Conservation (phyloP, 1,140 invertebrate genomes). For the Hypothenemus hampei region DNA sequence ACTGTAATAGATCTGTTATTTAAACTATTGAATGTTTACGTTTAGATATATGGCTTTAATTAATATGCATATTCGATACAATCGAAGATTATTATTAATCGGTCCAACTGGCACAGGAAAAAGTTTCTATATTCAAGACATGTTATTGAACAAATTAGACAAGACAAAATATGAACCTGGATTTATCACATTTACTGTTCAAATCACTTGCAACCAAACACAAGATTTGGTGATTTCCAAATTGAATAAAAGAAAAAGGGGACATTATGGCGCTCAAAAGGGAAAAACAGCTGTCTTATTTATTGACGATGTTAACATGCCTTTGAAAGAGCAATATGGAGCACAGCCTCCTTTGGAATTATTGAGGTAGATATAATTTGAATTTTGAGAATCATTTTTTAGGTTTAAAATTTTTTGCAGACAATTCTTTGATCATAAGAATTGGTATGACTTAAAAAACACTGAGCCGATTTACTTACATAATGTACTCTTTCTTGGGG, state of each 20-base stretch:
- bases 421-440: conserved; percentile 82
- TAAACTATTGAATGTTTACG: conserved; percentile 2
- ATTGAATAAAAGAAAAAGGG: conserved; percentile 71
- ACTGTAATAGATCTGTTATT: neutral
- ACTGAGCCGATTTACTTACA: conserved; percentile 68
- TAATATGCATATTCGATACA: conserved; percentile 61
- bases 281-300: conserved; percentile 78
- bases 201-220: conserved; percentile 79
- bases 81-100: conserved; percentile 70
- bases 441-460: conserved; percentile 85
- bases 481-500: conserved; percentile 74
- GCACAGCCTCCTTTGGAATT: conserved; percentile 88
- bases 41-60: conserved; percentile 53
- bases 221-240: conserved; percentile 85
- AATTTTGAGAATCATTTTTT: neutral
- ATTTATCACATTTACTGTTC: conserved; percentile 85
- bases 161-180: conserved; percentile 70
- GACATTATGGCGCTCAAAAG: conserved; percentile 74
- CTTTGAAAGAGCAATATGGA: conserved; percentile 78
- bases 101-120: conserved; percentile 93
- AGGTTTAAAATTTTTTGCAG: conserved; percentile 42
- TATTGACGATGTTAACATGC: conserved; percentile 93
- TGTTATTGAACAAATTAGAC: conserved; percentile 72
- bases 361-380: conserved; percentile 44
- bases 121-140: conserved; percentile 82